A percentile compares a stretch with the other conserved stretches of the same genome.
Evolutionary conservation across 2,113 vertebrate genomes (phyloP).

Genomic region (Orthochromis indermauri): DNA sequence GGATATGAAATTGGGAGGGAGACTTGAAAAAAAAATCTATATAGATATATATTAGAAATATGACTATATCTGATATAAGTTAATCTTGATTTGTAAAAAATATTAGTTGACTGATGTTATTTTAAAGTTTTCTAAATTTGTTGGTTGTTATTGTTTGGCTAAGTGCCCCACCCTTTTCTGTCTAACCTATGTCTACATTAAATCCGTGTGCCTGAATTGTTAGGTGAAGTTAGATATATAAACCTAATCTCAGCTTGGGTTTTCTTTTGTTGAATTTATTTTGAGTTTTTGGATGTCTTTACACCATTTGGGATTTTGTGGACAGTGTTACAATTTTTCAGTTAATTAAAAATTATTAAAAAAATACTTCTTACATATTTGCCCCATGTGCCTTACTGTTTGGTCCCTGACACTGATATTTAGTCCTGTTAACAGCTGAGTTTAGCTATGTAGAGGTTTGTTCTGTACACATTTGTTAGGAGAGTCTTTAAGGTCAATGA

Average conservation of each 20-base stretch:
- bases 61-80: neutral
- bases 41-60: neutral
- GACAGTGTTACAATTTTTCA: neutral
- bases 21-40: neutral
- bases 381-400: neutral
- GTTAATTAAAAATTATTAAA: neutral
- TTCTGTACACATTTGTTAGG: neutral
- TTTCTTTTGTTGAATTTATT: neutral
- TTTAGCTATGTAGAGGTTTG: neutral
- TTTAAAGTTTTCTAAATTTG: neutral
- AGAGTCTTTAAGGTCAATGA: neutral
- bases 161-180: neutral
- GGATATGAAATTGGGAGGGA: neutral
- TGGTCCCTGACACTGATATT: neutral
- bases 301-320: neutral
- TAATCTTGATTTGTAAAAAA: neutral
- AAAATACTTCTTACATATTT: neutral
- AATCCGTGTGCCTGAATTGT: neutral
- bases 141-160: neutral
- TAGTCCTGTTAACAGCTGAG: neutral
- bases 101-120: neutral
- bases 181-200: neutral
- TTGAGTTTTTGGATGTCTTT: neutral
- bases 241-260: neutral
- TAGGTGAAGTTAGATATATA: neutral